Evolutionary conservation across 2,797 vertebrate species (phyloP).

Genomic region (Pseudochaenichthys georgianus): DNA sequence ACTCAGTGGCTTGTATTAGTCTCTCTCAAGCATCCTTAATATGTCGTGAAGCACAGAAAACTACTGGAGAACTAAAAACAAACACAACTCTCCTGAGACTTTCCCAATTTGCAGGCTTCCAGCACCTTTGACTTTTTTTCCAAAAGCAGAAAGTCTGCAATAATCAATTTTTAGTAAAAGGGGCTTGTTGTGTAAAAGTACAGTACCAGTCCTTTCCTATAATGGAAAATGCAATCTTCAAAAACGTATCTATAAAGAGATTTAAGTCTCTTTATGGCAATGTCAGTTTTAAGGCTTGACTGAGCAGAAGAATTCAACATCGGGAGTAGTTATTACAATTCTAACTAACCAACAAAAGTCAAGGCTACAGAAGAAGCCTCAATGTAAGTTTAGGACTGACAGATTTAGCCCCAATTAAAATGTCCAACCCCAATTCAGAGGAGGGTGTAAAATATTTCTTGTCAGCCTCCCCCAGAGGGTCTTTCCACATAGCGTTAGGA

Average conservation of each 20-base stretch:
- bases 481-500: conserved; percentile 36
- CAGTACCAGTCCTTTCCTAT: neutral
- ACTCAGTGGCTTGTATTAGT: neutral
- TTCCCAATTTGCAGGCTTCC: neutral
- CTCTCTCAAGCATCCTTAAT: neutral
- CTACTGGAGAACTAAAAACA: neutral
- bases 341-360: conserved; percentile 26
- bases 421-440: conserved; percentile 54
- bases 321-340: conserved; percentile 9
- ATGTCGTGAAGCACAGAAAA: conserved; percentile 3
- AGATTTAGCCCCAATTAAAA: conserved; percentile 75
- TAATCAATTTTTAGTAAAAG: conserved; percentile 11
- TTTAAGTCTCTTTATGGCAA: conserved; percentile 7
- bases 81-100: neutral
- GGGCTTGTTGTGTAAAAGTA: conserved; percentile 18
- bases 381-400: conserved; percentile 49
- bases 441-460: conserved; percentile 40
- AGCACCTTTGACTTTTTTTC: conserved; percentile 1
- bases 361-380: conserved; percentile 22
- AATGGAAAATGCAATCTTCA: conserved; percentile 19
- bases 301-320: neutral
- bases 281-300: conserved; percentile 10
- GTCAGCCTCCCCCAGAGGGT: conserved; percentile 64
- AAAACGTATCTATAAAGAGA: neutral
- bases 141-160: conserved; percentile 4